Evolutionary conservation across 1,140 invertebrate species (phyloP), one percentile per base, ranked within the genome.

Genomic region (Phthorimaea operculella): DNA sequence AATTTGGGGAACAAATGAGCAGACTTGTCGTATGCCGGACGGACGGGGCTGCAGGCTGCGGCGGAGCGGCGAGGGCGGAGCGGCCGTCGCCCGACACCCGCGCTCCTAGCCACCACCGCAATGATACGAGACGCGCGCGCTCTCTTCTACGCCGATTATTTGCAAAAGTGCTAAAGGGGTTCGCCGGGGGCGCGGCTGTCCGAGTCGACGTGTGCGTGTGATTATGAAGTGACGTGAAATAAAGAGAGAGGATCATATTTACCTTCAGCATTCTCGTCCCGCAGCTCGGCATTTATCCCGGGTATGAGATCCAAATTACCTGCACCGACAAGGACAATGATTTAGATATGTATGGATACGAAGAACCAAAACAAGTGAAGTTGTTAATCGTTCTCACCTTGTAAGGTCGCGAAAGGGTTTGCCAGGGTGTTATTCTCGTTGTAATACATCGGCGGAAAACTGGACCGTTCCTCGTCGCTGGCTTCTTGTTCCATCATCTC

Each of bases 131-230:
- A 74, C 59, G 58, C 74, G 74, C 76, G 75, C 76, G 74, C 76
- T 76, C 76, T 80, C 76, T 74, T 72, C 64, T 66, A 64, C 56
- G 57, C 68, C 65, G 63, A 64, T 59, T 59, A 36, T 16, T 47
- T 47, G 36, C 57, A 50, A 57, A 63, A 60, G 58, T 62, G 60
- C 57, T 56, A 58, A 67, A 68, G 63, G 76, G 74, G 79, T 74
- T 80, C 75, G 79, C 81, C 81, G 81, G 79, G 81, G 81, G 81
- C 81, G 81, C 81, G 81, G 81, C 78, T 81, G 81, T 82, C 75
- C 79, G 81, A 81, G 70, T 80, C 77, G 78, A 84, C 79, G 68
- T 79, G 81, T 81, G 78, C 79, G 70, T 84, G 81, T 77, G 68
- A 72, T 63, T 72, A 81, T 79, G 72, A 77, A 58, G 70, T 78